These are phyloP conservation scores for Danaus chrysippus DNA, from an alignment of 2,888 invertebrate genomes.

Conservation along the genomic window DNA sequence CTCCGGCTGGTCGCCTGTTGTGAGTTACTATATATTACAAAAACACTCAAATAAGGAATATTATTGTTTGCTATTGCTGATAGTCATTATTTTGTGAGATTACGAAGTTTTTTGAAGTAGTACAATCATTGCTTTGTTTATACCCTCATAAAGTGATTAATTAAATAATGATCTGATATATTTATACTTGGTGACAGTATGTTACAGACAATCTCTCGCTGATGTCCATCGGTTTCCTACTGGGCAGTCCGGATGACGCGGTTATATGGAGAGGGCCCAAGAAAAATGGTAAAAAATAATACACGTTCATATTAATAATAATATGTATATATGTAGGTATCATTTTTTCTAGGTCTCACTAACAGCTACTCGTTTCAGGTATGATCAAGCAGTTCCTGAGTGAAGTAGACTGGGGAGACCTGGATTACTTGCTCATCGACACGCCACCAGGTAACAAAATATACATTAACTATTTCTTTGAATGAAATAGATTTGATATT, in stretches of 20 bases:
- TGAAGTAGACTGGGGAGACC: constrained; percentile 96
- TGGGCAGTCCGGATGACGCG: constrained; percentile 93
- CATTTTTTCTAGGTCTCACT: background rate
- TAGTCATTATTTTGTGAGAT: background rate
- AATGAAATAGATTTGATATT: too few species aligned
- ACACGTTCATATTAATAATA: background rate
- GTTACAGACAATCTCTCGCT: constrained; percentile 96
- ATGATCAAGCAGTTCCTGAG: constrained; percentile 97
- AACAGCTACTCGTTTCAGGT: constrained; percentile 65
- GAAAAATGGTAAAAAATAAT: constrained; percentile 87
- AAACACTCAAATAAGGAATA: background rate
- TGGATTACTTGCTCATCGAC: constrained; percentile 94
- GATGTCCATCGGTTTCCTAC: constrained; percentile 97
- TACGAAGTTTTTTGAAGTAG: too few species aligned
- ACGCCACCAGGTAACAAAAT: constrained; percentile 89
- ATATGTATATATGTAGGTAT: background rate
- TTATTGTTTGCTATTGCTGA: background rate
- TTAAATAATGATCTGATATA: background rate
- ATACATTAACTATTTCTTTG: background rate
- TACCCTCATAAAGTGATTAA: too few species aligned
- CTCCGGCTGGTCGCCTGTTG: constrained; percentile 98
- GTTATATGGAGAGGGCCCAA: constrained; percentile 99
- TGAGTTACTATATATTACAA: constrained; percentile 64
- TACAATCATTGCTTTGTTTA: too few species aligned
- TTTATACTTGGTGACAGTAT: constrained; percentile 77